Percentiles rank a stretch among this genome's conserved stretches.
These are phyloP conservation scores for Epinephelus malabaricus DNA, from an alignment of 2,797 vertebrate genomes.

Conservation along the genomic window DNA sequence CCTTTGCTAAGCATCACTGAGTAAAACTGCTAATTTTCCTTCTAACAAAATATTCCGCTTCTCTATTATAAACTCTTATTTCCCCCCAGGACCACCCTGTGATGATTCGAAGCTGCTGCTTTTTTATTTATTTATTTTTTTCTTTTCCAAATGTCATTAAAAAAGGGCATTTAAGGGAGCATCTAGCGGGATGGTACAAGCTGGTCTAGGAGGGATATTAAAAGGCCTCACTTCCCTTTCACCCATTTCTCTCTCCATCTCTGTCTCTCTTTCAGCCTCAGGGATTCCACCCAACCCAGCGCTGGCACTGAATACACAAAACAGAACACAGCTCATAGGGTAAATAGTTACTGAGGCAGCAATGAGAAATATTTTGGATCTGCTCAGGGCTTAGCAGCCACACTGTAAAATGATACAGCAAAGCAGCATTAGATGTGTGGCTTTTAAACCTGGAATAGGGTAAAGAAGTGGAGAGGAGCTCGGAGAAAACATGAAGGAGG, in stretches of 20 bases:
- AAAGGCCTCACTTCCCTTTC: conserved; percentile 26
- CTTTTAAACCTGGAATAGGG: conserved; percentile 21
- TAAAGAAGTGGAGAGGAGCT: conserved; percentile 25
- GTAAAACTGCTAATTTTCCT: neutral
- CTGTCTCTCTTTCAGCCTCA: conserved; percentile 24
- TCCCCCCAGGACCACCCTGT: neutral
- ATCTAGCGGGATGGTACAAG: conserved; percentile 1
- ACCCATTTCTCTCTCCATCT: conserved; percentile 4
- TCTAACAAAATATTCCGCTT: neutral
- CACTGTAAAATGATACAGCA: conserved; percentile 18
- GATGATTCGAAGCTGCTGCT: conserved; percentile 20
- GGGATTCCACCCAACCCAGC: conserved; percentile 40
- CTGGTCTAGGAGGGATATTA: conserved; percentile 27
- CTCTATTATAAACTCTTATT: conserved; percentile 4
- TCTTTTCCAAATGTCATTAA: conserved; percentile 41
- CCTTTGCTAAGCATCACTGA: neutral
- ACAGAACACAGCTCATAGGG: conserved; percentile 40
- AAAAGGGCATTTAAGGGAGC: conserved; percentile 22
- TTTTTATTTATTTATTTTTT: neutral
- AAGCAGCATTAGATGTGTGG: conserved; percentile 33
- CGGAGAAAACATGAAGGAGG: conserved; percentile 5
- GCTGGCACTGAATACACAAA: conserved; percentile 42
- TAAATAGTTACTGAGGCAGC: conserved; percentile 59
- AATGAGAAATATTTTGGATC: conserved; percentile 53
- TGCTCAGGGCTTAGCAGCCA: conserved; percentile 47